phyloP scores from a whole-genome alignment of 2,113 vertebrate genomes.

The Monarcha castaneiventris region DNA sequence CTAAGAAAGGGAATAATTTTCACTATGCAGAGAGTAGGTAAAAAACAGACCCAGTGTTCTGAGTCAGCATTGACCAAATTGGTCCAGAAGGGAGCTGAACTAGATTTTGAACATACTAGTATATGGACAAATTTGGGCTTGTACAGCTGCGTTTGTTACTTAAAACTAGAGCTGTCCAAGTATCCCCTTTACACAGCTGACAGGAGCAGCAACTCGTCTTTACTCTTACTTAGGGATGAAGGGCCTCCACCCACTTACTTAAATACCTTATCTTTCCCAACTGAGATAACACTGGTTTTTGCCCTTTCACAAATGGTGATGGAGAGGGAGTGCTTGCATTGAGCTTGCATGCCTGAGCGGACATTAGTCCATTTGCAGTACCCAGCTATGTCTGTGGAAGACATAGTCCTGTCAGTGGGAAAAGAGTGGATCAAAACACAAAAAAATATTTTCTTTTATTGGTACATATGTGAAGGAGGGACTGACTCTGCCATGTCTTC shows the following conservation, averaged over 20 bases:
- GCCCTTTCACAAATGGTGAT: background rate
- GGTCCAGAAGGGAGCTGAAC: background rate
- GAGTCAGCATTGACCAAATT: background rate
- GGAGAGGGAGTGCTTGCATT: background rate
- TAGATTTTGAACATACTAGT: background rate
- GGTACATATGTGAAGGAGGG: background rate
- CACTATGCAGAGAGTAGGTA: background rate
- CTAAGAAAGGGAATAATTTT: conserved; percentile 12
- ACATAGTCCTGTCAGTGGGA: background rate
- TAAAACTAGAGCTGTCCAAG: background rate
- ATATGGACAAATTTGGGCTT: background rate
- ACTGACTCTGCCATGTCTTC: background rate
- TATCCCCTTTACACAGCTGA: background rate
- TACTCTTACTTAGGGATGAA: too few species aligned
- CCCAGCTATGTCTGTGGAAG: background rate
- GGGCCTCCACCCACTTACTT: background rate
- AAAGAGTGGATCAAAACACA: background rate
- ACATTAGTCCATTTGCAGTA: background rate
- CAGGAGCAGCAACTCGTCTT: background rate
- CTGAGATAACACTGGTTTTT: background rate
- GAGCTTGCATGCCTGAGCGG: background rate
- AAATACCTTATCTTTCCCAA: background rate
- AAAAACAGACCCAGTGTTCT: background rate
- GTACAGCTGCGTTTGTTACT: background rate
- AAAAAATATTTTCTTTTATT: background rate